phyloP scores from a whole-genome alignment of 2,113 vertebrate species.

The Myocastor coypus region DNA sequence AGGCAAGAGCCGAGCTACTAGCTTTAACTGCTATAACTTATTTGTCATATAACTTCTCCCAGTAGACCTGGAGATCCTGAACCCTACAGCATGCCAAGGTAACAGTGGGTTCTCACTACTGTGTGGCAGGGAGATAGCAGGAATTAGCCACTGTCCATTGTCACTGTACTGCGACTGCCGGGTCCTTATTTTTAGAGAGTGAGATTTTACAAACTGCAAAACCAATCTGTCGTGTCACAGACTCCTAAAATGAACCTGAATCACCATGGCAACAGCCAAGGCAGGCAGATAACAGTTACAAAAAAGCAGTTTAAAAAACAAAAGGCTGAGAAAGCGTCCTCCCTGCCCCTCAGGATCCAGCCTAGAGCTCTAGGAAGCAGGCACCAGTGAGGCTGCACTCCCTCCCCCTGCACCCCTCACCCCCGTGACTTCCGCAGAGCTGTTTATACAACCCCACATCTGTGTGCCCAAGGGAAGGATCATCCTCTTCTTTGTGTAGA shows the following conservation, averaged over 20 bases:
- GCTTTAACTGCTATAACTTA: background rate
- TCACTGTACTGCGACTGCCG: background rate
- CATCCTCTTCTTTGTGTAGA: background rate
- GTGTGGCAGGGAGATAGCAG: background rate
- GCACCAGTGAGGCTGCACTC: too few species aligned
- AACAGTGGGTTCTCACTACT: background rate
- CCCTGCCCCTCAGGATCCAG: background rate
- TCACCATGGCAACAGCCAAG: slow-evolving; percentile 73
- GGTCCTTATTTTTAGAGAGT: slow-evolving; percentile 76
- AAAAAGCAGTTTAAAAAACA: slow-evolving; percentile 41
- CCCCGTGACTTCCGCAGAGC: accelerated
- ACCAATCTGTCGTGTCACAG: slow-evolving; percentile 68
- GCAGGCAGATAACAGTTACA: slow-evolving; percentile 4
- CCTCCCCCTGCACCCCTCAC: background rate
- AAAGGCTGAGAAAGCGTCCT: background rate
- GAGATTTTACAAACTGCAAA: slow-evolving; percentile 69
- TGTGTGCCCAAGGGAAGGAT: background rate
- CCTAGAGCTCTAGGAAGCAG: background rate
- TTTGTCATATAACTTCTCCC: background rate
- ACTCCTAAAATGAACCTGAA: slow-evolving; percentile 66
- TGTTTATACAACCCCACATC: background rate
- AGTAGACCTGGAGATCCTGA: background rate
- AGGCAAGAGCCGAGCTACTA: background rate
- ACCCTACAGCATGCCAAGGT: background rate
- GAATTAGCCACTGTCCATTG: background rate